Evolutionary conservation across 2,888 invertebrate genomes (phyloP).

Genomic region (Timema podura): DNA sequence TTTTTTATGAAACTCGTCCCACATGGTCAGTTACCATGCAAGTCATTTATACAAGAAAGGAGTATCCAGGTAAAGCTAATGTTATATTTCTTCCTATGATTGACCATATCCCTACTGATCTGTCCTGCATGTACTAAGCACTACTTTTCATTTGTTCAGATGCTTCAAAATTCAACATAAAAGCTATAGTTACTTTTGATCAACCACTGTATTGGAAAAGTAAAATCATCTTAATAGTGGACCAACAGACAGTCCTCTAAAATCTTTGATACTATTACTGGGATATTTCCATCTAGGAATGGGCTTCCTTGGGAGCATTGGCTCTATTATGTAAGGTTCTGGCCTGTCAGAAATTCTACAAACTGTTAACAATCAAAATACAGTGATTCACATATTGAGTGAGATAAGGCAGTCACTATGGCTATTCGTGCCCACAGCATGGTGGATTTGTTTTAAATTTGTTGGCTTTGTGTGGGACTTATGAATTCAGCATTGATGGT

Average conservation of each 20-base stretch:
- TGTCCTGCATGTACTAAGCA: not conserved
- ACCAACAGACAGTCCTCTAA: not conserved
- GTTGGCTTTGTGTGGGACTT: not conserved
- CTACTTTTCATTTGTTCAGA: constrained; percentile 1
- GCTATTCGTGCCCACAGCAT: constrained; percentile 3
- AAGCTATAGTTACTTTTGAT: not conserved
- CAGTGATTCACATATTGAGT: constrained; percentile 2
- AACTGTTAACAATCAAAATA: not conserved
- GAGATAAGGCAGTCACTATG: not conserved
- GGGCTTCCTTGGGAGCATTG: constrained; percentile 7
- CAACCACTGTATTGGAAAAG: constrained; percentile 11
- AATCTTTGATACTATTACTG: not conserved
- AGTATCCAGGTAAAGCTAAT: not conserved
- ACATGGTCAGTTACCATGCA: constrained; percentile 7
- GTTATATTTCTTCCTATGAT: constrained; percentile 4
- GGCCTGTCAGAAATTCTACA: constrained; percentile 1
- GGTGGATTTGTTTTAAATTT: constrained; percentile 13
- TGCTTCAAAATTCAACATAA: not conserved
- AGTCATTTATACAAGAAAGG: constrained; percentile 3
- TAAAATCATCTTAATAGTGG: not conserved
- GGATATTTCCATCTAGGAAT: not conserved
- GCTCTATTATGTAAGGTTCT: constrained; percentile 4
- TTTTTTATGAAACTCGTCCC: not conserved
- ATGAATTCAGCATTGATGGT: not conserved
- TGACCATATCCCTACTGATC: constrained; percentile 6